Evolutionary conservation across 2,113 vertebrate species (phyloP).

Genomic region (Amphiprion percula): DNA sequence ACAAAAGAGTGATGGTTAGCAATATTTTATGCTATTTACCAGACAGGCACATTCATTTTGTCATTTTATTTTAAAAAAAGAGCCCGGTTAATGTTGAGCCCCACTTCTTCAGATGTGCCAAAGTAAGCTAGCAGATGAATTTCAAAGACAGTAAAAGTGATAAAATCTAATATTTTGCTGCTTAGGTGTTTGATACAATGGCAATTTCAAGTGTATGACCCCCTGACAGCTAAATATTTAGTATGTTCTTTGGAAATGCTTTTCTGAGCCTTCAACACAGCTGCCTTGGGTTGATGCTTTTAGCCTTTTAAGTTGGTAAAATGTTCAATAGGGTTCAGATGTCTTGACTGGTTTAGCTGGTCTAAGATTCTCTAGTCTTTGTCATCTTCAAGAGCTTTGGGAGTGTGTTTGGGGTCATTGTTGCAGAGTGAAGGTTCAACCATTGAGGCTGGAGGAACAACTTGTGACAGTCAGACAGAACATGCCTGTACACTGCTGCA

Average conservation of each 20-base stretch:
- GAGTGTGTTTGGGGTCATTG: background rate
- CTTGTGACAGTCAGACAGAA: background rate
- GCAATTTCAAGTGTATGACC: background rate
- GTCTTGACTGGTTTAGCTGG: background rate
- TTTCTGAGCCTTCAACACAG: background rate
- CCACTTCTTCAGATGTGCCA: background rate
- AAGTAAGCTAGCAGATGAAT: background rate
- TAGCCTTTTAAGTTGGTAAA: background rate
- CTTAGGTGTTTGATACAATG: background rate
- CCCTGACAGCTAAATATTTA: background rate
- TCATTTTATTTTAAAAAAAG: background rate
- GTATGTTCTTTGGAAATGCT: background rate
- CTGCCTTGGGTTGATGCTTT: background rate
- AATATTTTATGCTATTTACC: background rate
- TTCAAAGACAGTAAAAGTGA: background rate
- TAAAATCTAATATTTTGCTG: background rate
- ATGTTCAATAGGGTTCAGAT: background rate
- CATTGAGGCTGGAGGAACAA: background rate
- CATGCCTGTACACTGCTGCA: background rate
- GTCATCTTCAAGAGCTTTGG: background rate
- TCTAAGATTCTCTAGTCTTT: background rate
- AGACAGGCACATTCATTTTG: background rate
- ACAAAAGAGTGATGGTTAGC: too few relatives aligned
- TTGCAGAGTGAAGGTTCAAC: background rate
- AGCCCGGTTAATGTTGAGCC: too few relatives aligned